Conservation (phyloP, 2,797 vertebrate genomes). For the Saxicola maurus region DNA sequence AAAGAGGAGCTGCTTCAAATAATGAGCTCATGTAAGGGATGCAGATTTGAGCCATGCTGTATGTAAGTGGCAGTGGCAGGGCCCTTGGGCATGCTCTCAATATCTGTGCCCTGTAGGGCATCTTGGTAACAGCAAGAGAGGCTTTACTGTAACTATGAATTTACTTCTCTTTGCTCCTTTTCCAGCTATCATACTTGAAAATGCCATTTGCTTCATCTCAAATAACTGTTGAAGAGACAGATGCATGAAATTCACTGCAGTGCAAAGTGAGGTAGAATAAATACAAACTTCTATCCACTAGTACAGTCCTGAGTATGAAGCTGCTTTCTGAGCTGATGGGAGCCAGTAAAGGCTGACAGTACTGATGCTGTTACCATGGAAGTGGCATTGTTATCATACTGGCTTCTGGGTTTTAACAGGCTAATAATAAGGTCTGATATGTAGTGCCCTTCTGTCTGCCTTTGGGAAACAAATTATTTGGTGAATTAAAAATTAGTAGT, state of each 20-base stretch:
- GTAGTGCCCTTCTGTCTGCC: not conserved
- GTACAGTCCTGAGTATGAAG: not conserved
- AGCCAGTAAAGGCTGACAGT: not conserved
- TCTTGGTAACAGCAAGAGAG: not conserved
- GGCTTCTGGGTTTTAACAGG: not conserved
- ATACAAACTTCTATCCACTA: not conserved
- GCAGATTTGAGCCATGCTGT: not conserved
- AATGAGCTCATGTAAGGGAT: not conserved
- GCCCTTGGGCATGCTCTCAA: not conserved
- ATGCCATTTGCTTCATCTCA: not conserved
- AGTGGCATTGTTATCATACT: not conserved
- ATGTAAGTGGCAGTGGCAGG: not conserved
- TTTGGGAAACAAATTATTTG: not conserved
- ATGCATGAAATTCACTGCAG: not conserved
- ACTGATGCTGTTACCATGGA: not conserved
- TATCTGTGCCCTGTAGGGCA: not conserved
- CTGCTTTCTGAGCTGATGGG: not conserved
- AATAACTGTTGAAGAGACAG: not conserved
- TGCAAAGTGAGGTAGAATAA: not conserved
- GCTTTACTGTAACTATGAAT: not conserved
- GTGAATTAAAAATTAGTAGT: not conserved
- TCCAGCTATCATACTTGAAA: not conserved
- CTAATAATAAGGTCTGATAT: not conserved
- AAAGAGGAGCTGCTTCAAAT: not conserved
- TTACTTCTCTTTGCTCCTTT: not conserved